These are phyloP conservation scores for Hyalella azteca DNA, from an alignment of 2,888 invertebrate genomes.

Conservation along the genomic window DNA sequence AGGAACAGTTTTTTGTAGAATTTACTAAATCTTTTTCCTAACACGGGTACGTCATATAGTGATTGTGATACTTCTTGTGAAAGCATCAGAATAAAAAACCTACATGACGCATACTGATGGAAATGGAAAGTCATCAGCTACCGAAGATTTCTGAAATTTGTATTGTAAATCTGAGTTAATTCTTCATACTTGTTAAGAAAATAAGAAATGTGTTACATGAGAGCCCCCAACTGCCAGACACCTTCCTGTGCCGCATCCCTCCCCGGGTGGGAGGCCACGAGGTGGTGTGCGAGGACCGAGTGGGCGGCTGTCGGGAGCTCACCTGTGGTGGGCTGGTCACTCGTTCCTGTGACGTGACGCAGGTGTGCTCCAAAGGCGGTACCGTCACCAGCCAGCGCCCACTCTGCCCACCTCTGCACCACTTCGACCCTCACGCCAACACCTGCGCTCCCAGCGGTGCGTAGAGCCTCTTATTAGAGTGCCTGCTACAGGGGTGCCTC, in stretches of 20 bases:
- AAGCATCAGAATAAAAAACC: too few species aligned
- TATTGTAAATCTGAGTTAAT: too few species aligned
- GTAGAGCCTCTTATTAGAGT: too few species aligned
- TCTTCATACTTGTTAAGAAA: too few species aligned
- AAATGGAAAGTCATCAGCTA: too few species aligned
- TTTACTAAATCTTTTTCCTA: too few species aligned
- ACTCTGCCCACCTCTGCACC: background rate
- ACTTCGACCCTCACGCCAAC: background rate
- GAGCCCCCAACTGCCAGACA: background rate
- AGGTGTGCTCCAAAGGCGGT: background rate
- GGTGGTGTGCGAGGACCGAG: background rate
- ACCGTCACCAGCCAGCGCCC: background rate
- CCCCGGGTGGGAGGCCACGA: background rate
- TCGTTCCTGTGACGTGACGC: background rate
- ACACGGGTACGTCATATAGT: too few species aligned
- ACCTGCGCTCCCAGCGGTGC: background rate
- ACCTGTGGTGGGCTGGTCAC: background rate
- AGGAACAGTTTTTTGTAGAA: too few species aligned
- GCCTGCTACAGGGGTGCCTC: background rate
- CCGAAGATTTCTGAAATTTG: too few species aligned
- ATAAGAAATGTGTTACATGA: too few species aligned
- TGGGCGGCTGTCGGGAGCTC: background rate
- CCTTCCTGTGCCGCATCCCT: background rate
- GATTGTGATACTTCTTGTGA: too few species aligned
- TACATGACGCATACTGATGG: too few species aligned